Percentiles rank a stretch among this genome's conserved stretches.
These are phyloP conservation scores for Grus americana DNA, from an alignment of 2,113 vertebrate genomes.

Conservation along the genomic window DNA sequence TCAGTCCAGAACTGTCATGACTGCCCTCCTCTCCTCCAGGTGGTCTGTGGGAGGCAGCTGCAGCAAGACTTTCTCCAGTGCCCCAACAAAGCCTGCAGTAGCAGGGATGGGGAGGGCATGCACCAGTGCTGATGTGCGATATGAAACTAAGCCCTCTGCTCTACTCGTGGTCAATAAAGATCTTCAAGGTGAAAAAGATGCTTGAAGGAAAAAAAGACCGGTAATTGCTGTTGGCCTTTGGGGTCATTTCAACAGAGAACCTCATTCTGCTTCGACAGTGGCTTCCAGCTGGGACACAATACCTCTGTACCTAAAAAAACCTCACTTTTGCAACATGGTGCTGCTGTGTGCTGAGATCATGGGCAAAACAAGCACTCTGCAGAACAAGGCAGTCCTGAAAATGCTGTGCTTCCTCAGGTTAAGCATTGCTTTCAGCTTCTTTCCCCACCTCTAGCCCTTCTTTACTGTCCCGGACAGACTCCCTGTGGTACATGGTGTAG, in stretches of 20 bases:
- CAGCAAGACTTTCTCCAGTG: background rate
- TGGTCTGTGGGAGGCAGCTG: background rate
- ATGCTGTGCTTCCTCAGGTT: background rate
- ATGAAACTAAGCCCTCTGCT: background rate
- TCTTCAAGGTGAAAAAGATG: background rate
- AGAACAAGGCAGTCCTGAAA: background rate
- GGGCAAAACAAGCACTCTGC: background rate
- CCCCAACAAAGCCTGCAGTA: background rate
- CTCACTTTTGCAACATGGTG: background rate
- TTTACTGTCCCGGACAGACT: background rate
- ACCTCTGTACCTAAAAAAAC: background rate
- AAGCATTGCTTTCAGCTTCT: background rate
- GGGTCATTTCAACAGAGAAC: background rate
- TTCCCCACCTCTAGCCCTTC: background rate
- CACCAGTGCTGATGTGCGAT: accelerated
- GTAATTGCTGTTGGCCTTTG: background rate
- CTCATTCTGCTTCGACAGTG: background rate
- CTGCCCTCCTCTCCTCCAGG: background rate
- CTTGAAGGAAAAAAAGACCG: background rate
- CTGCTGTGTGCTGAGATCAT: background rate
- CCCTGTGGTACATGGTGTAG: background rate
- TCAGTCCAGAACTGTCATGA: background rate
- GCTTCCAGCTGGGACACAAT: background rate
- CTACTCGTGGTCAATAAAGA: background rate
- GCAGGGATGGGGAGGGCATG: background rate